Evolutionary conservation across 2,113 vertebrate genomes (phyloP).

Genomic region (Hylia prasina): DNA sequence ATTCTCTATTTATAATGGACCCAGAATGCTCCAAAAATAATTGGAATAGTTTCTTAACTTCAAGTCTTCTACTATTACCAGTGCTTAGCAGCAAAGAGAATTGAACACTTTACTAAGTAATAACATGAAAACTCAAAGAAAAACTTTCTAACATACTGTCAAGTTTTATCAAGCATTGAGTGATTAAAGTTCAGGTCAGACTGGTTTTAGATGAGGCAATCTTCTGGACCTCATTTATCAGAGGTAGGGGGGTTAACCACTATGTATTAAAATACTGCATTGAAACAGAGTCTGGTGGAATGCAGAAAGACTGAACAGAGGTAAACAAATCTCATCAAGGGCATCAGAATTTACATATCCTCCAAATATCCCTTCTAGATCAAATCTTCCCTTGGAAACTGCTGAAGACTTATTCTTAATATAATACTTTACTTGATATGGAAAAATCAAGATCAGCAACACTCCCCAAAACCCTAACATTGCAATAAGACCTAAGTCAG

Average conservation of each 20-base stretch:
- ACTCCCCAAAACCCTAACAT: rapidly evolving
- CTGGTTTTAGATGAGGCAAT: background rate
- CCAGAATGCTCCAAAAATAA: slow-evolving; percentile 28
- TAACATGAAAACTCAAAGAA: background rate
- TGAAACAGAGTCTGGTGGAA: background rate
- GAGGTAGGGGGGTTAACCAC: background rate
- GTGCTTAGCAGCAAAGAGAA: background rate
- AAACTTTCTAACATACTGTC: background rate
- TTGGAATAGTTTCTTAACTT: background rate
- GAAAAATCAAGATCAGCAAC: background rate
- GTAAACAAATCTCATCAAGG: background rate
- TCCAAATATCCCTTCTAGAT: background rate
- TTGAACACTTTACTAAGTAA: background rate
- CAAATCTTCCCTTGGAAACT: background rate
- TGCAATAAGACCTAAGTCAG: background rate
- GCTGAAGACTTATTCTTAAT: background rate
- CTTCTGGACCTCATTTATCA: background rate
- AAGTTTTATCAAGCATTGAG: background rate
- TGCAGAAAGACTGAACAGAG: background rate
- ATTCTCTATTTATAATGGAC: background rate
- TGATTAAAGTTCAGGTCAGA: background rate
- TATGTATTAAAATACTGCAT: background rate
- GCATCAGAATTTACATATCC: background rate
- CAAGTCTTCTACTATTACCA: background rate
- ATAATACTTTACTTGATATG: background rate